Conservation (phyloP, 2,888 invertebrate species). For the Tetranychus piercei region DNA sequence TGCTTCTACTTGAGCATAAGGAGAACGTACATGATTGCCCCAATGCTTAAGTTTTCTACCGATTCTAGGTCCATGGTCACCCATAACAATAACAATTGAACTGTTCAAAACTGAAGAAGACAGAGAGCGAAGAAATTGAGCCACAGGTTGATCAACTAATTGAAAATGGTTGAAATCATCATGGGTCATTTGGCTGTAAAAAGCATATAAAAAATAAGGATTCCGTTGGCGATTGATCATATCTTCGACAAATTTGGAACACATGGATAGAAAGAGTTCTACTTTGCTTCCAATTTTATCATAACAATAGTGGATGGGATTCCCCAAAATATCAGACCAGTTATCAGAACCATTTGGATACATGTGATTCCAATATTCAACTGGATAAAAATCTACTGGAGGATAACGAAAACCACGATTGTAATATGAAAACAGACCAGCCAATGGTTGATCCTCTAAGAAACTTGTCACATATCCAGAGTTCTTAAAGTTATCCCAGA, state of each 20-base stretch:
- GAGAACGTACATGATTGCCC: slow-evolving; percentile 31
- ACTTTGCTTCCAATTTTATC: background rate
- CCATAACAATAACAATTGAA: slow-evolving; percentile 24
- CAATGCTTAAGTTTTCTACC: slow-evolving; percentile 32
- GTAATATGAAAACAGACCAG: slow-evolving; percentile 59
- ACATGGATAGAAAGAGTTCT: background rate
- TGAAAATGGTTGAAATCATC: slow-evolving; percentile 21
- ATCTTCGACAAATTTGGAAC: background rate
- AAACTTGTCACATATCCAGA: slow-evolving; percentile 56
- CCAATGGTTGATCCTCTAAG: slow-evolving; percentile 59
- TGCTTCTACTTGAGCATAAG: slow-evolving; percentile 33
- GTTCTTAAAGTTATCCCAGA: slow-evolving; percentile 60
- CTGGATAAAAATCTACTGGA: slow-evolving; percentile 67
- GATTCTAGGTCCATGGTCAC: slow-evolving; percentile 34
- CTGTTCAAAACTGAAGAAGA: slow-evolving; percentile 11
- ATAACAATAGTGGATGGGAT: slow-evolving; percentile 8
- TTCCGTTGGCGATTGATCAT: background rate
- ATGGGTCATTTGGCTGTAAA: slow-evolving; percentile 22
- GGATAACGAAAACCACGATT: slow-evolving; percentile 57
- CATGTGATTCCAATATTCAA: slow-evolving; percentile 45
- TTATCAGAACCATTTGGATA: slow-evolving; percentile 7
- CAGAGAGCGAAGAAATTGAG: slow-evolving; percentile 15
- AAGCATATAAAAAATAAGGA: slow-evolving; percentile 19
- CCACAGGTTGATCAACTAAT: slow-evolving; percentile 18
- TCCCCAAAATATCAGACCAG: background rate